These are phyloP conservation scores for Pampus argenteus DNA, from an alignment of 2,797 vertebrate species.

Conservation along the genomic window DNA sequence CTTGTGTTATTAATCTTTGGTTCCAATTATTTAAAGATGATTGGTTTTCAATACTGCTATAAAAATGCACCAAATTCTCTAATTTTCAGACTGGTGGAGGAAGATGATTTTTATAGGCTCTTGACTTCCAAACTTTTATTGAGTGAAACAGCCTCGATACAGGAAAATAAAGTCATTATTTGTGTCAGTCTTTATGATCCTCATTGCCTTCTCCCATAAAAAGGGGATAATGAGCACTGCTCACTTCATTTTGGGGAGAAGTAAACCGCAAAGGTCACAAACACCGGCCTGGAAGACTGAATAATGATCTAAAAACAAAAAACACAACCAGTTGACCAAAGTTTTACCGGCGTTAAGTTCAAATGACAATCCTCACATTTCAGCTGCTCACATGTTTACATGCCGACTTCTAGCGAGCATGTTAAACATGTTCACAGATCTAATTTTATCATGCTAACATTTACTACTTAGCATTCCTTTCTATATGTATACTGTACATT, in stretches of 20 bases:
- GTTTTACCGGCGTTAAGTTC: neutral
- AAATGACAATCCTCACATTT: neutral
- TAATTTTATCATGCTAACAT: too few relatives aligned
- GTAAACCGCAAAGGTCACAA: neutral
- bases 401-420: too few relatives aligned
- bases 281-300: neutral
- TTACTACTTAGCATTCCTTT: too few relatives aligned
- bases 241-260: neutral
- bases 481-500: too few relatives aligned
- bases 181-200: slow-evolving; percentile 23
- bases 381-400: neutral
- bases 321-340: neutral
- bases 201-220: slow-evolving; percentile 10
- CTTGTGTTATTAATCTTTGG: slow-evolving; percentile 13
- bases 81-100: slow-evolving; percentile 9
- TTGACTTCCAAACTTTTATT: slow-evolving; percentile 49
- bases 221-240: slow-evolving; percentile 11
- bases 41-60: slow-evolving; percentile 28
- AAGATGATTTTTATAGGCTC: slow-evolving; percentile 3
- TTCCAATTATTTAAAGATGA: slow-evolving; percentile 37
- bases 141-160: slow-evolving; percentile 46
- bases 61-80: slow-evolving; percentile 26
- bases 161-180: slow-evolving; percentile 45
- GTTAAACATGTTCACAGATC: too few relatives aligned
- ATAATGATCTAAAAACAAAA: neutral